Conservation (phyloP, 2,797 vertebrate genomes). For the Crax fasciolata region DNA sequence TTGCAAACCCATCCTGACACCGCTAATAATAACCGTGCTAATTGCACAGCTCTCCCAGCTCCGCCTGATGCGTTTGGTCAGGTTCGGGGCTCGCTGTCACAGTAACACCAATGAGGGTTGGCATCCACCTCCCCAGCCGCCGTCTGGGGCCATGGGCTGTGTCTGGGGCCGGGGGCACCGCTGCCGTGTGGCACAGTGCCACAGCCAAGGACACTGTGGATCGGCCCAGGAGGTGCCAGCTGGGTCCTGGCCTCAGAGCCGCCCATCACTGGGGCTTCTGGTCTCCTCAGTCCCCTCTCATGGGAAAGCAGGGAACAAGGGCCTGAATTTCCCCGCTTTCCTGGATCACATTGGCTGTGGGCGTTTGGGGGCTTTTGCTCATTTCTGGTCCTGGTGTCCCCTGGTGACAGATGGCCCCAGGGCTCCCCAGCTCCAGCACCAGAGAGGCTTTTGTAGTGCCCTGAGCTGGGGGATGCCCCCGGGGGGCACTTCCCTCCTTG, state of each 20-base stretch:
- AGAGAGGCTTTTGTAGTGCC: too few relatives aligned
- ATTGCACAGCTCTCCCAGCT: constrained; percentile 25
- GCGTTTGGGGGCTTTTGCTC: neutral
- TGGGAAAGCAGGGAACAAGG: neutral
- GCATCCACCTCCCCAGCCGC: neutral
- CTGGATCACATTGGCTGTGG: neutral
- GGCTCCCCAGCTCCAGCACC: neutral
- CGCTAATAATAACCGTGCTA: constrained; percentile 42
- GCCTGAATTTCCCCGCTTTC: neutral
- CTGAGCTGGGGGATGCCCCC: neutral
- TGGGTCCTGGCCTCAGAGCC: neutral
- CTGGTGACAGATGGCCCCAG: neutral
- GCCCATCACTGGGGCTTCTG: accelerated
- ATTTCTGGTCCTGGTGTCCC: neutral
- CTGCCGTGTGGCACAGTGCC: neutral
- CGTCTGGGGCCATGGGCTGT: neutral
- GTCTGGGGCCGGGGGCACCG: neutral
- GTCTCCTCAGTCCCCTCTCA: neutral
- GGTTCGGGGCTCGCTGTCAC: neutral
- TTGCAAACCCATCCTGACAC: constrained; percentile 40
- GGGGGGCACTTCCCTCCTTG: neutral
- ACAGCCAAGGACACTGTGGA: accelerated
- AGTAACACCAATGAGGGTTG: constrained; percentile 15
- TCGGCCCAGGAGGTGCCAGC: neutral
- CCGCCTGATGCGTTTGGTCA: constrained; percentile 50